phyloP scores from a whole-genome alignment of 2,797 vertebrate genomes.

The Dipus sagitta region DNA sequence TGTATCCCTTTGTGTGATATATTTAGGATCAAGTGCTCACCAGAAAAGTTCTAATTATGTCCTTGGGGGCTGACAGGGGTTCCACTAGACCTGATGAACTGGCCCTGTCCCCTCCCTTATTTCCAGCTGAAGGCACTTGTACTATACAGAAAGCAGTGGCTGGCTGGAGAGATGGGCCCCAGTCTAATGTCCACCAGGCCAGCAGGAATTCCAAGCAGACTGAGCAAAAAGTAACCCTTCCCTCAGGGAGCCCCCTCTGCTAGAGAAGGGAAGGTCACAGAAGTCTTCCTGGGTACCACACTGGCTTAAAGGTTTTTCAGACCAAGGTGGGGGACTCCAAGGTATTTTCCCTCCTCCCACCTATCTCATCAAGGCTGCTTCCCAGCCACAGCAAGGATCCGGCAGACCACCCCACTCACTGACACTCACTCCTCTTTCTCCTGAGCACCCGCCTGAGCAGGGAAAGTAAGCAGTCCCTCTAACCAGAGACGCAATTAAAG shows the following conservation, averaged over 20 bases:
- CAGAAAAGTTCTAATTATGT: conserved; percentile 55
- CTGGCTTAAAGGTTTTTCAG: not conserved
- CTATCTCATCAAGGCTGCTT: not conserved
- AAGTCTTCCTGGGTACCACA: not conserved
- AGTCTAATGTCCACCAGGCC: not conserved
- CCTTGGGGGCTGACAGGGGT: conserved; percentile 38
- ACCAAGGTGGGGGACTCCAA: not conserved
- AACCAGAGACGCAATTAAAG: not conserved
- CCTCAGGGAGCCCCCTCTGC: not conserved
- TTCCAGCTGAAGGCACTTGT: conserved; percentile 68
- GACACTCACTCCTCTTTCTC: not conserved
- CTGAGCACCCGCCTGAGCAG: not conserved
- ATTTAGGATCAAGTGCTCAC: conserved; percentile 60
- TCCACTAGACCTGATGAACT: not conserved
- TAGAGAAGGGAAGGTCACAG: not conserved
- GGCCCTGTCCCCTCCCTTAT: not conserved
- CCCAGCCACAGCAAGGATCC: not conserved
- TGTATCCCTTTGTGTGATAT: conserved; percentile 55
- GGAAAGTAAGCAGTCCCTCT: not conserved
- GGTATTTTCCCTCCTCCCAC: not conserved
- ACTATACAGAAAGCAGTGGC: conserved; percentile 5
- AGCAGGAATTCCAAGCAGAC: not conserved
- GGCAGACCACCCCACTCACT: not conserved
- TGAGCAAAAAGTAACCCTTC: not conserved
- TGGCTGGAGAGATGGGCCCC: not conserved